Base-by-base conservation (phyloP, 2,888 invertebrate species). In the Crematogaster levior region DNA sequence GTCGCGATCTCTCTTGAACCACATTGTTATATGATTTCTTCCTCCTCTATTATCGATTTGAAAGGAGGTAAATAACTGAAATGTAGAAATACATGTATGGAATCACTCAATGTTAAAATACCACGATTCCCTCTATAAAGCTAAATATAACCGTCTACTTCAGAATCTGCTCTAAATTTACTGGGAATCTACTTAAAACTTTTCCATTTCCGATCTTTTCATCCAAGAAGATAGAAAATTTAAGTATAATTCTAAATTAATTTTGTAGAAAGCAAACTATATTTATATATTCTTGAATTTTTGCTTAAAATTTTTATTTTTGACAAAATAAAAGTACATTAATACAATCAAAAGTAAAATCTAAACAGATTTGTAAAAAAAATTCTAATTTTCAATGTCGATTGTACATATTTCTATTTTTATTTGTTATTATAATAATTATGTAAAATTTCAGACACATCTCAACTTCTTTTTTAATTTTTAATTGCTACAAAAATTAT, bases 1-100 rank as follows among this genome's bases (percentile, higher is more conserved):
- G n/a, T 37, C 51, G 30, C 66, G 77, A 75, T 82, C 27, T 75
- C 24, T 43, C 66, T 58, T 51, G 24, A 68, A 34, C 6, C 40
- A 5, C 37, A 1, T 60, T 66, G 66, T 63, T 72, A 27, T 61
- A 37, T 15, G 27, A 73, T 37, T 56, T 65, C 40, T 10, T 15
- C 5, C 24, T 10, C 24, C 48, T 0, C 7, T 5, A 56, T 75
- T 70, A 75, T 70, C 27, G 58, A 79, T 70, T 79, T 56, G 18
- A 46, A 79, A 48, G 24, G 18, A 3, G 21, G 9, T 24, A 34
- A 63, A 74, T 30, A 34, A n/a, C n/a, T n/a, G n/a, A n/a, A 60
- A 56, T 18, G 34, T 40, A 34, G 48, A 63, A 51, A 75, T 65
- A 65, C 21, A n/a, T 48, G 10, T 12, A 63, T 75, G 18, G 63